These are phyloP conservation scores for Tonatia bakeri DNA, from an alignment of 2,113 vertebrate species.

Conservation along the genomic window DNA sequence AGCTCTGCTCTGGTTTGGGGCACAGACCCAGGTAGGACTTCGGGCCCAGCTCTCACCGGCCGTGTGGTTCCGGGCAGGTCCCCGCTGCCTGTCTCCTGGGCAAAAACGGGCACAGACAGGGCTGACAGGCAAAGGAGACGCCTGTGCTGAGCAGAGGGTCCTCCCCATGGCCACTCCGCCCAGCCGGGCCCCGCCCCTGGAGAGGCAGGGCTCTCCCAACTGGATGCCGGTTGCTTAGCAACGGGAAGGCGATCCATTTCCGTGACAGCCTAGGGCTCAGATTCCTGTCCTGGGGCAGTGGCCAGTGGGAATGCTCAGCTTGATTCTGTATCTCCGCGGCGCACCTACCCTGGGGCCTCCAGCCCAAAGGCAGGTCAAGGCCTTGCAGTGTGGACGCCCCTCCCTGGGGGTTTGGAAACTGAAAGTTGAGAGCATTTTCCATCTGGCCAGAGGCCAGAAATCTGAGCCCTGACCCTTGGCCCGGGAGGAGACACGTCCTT, in stretches of 20 bases:
- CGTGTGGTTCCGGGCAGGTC: neutral
- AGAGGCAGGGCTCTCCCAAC: neutral
- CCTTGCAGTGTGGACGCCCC: neutral
- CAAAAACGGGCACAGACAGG: rapidly evolving
- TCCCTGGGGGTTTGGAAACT: neutral
- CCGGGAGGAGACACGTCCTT: neutral
- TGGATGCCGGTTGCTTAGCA: constrained; percentile 51
- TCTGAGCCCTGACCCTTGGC: neutral
- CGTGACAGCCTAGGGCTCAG: neutral
- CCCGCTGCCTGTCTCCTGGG: neutral
- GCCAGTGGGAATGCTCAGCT: neutral
- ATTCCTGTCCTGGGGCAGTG: neutral
- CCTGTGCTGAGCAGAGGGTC: neutral
- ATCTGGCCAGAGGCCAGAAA: neutral
- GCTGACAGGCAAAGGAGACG: neutral
- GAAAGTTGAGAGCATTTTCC: neutral
- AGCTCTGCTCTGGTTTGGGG: neutral
- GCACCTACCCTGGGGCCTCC: neutral
- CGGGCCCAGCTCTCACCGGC: neutral
- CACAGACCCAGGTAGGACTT: neutral
- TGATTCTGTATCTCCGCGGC: neutral
- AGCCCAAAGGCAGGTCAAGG: neutral
- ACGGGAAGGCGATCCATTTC: neutral
- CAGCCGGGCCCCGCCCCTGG: neutral
- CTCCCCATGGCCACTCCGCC: no score